phyloP scores from a whole-genome alignment of 2,888 invertebrate species.

The Sinodicranocentrus sp. region DNA sequence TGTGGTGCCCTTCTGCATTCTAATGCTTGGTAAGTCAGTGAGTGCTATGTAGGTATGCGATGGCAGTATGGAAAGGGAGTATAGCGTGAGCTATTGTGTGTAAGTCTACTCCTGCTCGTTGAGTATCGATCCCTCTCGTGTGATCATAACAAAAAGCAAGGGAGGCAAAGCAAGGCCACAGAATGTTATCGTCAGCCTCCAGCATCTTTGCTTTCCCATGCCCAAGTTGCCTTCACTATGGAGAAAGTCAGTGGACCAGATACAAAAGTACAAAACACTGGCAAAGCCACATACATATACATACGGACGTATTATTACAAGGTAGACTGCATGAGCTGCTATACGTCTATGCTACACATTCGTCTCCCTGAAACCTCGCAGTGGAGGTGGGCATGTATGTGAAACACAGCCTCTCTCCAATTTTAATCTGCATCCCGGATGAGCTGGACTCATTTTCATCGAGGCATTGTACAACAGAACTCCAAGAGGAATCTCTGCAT shows the following conservation, averaged over 20 bases:
- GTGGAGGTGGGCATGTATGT: too few relatives aligned
- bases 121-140: conserved; percentile 46
- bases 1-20: too few relatives aligned
- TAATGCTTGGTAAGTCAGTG: too few relatives aligned
- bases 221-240: not conserved
- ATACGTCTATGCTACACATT: too few relatives aligned
- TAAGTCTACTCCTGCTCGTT: conserved; percentile 31
- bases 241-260: conserved; percentile 29
- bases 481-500: not conserved
- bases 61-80: too few relatives aligned
- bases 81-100: too few relatives aligned
- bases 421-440: conserved; percentile 13
- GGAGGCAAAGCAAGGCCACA: conserved; percentile 22
- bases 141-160: conserved; percentile 21
- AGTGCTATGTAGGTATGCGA: too few relatives aligned
- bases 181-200: conserved; percentile 38
- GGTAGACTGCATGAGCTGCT: too few relatives aligned
- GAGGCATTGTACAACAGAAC: not conserved
- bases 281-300: too few relatives aligned
- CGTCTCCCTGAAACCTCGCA: too few relatives aligned
- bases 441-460: conserved; percentile 10
- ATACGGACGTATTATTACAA: too few relatives aligned
- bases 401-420: not conserved
- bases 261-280: not conserved
- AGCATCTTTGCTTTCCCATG: conserved; percentile 28